phyloP scores from a whole-genome alignment of 2,113 vertebrate species.

The Clupea harengus region DNA sequence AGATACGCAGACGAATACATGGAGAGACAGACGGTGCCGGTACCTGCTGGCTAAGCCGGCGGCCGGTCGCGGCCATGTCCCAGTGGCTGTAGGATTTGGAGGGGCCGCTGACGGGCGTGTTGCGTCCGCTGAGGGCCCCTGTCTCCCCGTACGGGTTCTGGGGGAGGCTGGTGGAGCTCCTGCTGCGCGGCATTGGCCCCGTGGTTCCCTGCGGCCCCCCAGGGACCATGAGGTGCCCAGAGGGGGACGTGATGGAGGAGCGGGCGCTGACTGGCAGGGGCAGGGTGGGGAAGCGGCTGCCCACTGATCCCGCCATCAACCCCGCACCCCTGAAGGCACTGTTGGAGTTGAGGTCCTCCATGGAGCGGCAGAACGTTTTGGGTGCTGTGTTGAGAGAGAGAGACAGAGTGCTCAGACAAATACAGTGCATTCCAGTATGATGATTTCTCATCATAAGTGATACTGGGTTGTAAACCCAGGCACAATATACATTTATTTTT shows the following conservation, averaged over 20 bases:
- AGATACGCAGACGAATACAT: conserved; percentile 17
- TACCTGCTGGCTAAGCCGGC: conserved; percentile 64
- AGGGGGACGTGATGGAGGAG: conserved; percentile 41
- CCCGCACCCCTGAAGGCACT: conserved; percentile 57
- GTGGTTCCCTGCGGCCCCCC: conserved; percentile 22
- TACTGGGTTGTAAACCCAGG: too few relatives aligned
- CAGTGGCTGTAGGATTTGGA: conserved; percentile 70
- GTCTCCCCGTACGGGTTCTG: conserved; percentile 59
- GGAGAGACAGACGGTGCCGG: conserved; percentile 12
- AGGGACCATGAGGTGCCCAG: conserved; percentile 54
- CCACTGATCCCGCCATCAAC: not conserved
- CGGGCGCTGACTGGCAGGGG: conserved; percentile 51
- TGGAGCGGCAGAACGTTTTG: conserved; percentile 68
- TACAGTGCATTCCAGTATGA: not conserved
- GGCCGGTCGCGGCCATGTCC: conserved; percentile 57
- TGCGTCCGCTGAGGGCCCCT: conserved; percentile 42
- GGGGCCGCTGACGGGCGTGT: conserved; percentile 39
- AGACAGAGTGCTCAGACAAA: not conserved
- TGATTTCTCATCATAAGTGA: not conserved
- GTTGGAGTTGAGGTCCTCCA: conserved; percentile 73
- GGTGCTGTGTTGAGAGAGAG: conserved; percentile 40
- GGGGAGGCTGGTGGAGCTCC: conserved; percentile 71
- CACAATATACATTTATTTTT: not conserved
- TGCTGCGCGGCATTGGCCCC: conserved; percentile 63
- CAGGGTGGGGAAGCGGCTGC: conserved; percentile 49